Conservation (phyloP, 2,113 vertebrate genomes). For the Nematolebias whitei region DNA sequence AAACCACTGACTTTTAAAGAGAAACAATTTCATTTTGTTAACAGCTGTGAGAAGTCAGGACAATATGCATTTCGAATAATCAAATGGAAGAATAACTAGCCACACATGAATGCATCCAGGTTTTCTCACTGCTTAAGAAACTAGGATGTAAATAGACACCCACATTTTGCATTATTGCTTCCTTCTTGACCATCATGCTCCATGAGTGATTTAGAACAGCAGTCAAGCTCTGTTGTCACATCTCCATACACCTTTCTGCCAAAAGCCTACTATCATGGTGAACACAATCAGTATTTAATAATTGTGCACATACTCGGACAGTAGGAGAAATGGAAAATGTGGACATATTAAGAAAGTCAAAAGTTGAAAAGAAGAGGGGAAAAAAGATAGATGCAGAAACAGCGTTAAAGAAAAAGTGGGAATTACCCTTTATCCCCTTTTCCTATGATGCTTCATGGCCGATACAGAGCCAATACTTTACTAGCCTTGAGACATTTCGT, state of each 20-base stretch:
- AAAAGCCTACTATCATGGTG: constrained; percentile 53
- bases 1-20: constrained; percentile 65
- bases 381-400: too few relatives aligned
- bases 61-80: not conserved
- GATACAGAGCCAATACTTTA: constrained; percentile 32
- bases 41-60: constrained; percentile 20
- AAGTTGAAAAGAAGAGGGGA: too few relatives aligned
- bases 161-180: constrained; percentile 17
- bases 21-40: constrained; percentile 58
- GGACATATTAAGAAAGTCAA: constrained; percentile 19
- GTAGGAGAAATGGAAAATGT: constrained; percentile 16
- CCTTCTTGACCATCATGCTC: constrained; percentile 40
- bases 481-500: constrained; percentile 40
- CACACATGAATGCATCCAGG: constrained; percentile 36
- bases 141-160: constrained; percentile 45
- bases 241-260: constrained; percentile 48
- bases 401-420: constrained; percentile 14
- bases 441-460: constrained; percentile 28
- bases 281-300: constrained; percentile 48
- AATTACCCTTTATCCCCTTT: constrained; percentile 37
- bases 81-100: constrained; percentile 12
- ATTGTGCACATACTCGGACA: constrained; percentile 39
- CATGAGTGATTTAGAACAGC: constrained; percentile 71
- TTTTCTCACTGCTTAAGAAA: constrained; percentile 64
- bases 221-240: constrained; percentile 55